Percentiles rank a stretch among this genome's conserved stretches.
phyloP scores from a whole-genome alignment of 2,888 invertebrate species.

The Epinotia demarniana region DNA sequence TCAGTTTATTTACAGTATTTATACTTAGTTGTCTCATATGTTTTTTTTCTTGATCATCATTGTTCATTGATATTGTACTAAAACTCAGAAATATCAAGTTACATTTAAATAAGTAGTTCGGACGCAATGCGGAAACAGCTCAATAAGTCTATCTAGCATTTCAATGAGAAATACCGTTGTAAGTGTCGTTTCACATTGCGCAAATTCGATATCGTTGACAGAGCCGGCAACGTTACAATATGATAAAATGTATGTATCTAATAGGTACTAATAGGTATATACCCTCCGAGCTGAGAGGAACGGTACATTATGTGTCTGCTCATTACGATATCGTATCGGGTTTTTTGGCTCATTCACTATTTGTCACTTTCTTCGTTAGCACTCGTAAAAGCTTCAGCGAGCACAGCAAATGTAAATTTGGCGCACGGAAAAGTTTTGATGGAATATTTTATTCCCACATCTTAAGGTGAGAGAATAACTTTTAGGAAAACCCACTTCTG shows the following conservation, averaged over 20 bases:
- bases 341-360: too few species aligned
- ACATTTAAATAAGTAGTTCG: conserved; percentile 9
- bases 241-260: neutral
- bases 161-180: conserved; percentile 16
- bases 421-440: conserved; percentile 12
- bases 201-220: neutral
- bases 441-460: conserved; percentile 17
- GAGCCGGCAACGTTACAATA: neutral
- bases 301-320: too few species aligned
- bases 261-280: neutral
- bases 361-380: too few species aligned
- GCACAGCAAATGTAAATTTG: neutral
- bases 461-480: conserved; percentile 5
- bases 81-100: neutral
- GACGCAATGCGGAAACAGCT: conserved; percentile 25
- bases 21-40: too few species aligned
- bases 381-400: neutral
- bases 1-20: too few species aligned
- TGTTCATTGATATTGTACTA: neutral
- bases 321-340: too few species aligned
- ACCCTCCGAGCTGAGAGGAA: too few species aligned
- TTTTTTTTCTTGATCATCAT: neutral
- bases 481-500: conserved; percentile 1
- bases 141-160: conserved; percentile 31
- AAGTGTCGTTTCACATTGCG: neutral